Percentiles rank a stretch among this genome's conserved stretches.
These are phyloP conservation scores for Poliocrania exsul DNA, from an alignment of 2,797 vertebrate genomes.

Conservation along the genomic window DNA sequence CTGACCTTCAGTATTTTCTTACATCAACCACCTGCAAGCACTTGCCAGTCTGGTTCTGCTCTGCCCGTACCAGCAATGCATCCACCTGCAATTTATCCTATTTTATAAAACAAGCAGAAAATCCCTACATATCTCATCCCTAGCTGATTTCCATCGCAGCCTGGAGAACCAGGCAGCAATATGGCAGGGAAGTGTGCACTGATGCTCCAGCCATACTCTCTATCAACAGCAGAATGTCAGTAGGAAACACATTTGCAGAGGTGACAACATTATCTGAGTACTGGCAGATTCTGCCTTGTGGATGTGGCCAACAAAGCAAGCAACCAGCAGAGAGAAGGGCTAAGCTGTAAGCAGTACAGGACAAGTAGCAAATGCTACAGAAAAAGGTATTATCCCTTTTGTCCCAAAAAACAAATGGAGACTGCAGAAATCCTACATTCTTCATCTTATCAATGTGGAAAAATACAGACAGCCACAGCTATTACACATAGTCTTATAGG, in stretches of 20 bases:
- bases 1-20: background rate
- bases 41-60: background rate
- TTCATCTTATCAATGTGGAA: conserved; percentile 56
- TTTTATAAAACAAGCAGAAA: background rate
- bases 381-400: conserved; percentile 48
- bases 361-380: background rate
- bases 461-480: conserved; percentile 59
- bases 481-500: conserved; percentile 45
- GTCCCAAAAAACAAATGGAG: conserved; percentile 60
- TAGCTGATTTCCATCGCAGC: background rate
- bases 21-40: background rate
- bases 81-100: background rate
- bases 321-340: background rate
- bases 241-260: background rate
- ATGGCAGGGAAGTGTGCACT: background rate
- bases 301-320: background rate
- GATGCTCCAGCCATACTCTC: background rate
- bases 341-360: background rate
- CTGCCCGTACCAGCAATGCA: background rate
- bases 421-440: conserved; percentile 41
- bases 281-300: background rate
- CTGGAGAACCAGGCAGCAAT: background rate
- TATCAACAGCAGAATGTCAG: background rate
- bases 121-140: background rate
- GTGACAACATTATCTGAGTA: background rate